These are phyloP conservation scores for Halictus quadricinctus DNA, from an alignment of 2,888 invertebrate genomes.

Conservation along the genomic window DNA sequence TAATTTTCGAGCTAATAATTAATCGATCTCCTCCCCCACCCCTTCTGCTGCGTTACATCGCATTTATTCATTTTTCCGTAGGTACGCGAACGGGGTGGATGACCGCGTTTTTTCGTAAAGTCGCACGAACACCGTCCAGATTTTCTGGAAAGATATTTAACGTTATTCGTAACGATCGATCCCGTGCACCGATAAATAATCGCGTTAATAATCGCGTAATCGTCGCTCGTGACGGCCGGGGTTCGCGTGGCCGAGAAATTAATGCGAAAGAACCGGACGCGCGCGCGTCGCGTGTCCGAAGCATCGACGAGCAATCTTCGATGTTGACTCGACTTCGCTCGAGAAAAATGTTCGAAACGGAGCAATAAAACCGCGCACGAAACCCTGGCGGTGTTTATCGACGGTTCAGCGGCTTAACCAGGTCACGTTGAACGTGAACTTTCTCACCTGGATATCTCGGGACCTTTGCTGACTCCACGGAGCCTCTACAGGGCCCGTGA, in stretches of 20 bases:
- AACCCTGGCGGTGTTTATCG: background rate
- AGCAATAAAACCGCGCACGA: background rate
- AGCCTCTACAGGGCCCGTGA: background rate
- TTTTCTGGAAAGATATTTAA: slow-evolving; percentile 50
- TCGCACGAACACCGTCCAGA: slow-evolving; percentile 42
- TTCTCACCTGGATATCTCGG: background rate
- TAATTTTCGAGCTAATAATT: slow-evolving; percentile 49
- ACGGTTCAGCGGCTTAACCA: background rate
- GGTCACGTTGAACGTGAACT: slow-evolving; percentile 10
- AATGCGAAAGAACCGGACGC: slow-evolving; percentile 7
- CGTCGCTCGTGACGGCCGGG: slow-evolving; percentile 18
- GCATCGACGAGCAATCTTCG: slow-evolving; percentile 31
- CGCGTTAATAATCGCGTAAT: slow-evolving; percentile 61
- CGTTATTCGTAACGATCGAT: slow-evolving; percentile 57
- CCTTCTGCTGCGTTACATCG: background rate
- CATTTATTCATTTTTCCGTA: background rate
- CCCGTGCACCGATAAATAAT: slow-evolving; percentile 61
- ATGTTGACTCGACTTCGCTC: slow-evolving; percentile 2
- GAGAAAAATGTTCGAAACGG: background rate
- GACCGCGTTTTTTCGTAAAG: background rate
- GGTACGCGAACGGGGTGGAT: background rate
- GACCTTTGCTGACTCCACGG: background rate
- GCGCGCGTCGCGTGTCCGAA: slow-evolving; percentile 24
- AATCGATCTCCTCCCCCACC: slow-evolving; percentile 36
- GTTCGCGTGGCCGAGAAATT: slow-evolving; percentile 27